Conservation (phyloP, 2,888 invertebrate species). For the Busseola fusca region DNA sequence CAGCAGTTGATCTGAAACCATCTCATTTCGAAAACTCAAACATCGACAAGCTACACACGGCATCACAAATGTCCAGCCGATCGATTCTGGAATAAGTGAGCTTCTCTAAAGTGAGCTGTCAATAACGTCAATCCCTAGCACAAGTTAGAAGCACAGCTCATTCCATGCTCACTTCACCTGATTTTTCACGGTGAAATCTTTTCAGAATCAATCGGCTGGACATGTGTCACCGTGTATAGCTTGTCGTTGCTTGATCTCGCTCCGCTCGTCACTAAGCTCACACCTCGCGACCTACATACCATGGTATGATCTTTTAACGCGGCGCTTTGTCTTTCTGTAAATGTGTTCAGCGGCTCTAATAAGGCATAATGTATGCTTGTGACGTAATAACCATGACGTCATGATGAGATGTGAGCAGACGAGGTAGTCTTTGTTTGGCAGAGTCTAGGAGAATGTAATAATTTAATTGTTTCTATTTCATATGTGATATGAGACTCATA, state of each 20-base stretch:
- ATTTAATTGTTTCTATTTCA: neutral
- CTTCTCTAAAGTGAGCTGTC: no score
- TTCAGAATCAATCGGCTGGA: no score
- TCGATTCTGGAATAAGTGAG: no score
- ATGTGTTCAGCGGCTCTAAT: constrained; percentile 70
- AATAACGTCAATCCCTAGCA: no score
- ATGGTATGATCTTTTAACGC: constrained; percentile 80
- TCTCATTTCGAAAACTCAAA: no score
- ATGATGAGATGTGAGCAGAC: constrained; percentile 19
- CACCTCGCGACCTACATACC: constrained; percentile 69
- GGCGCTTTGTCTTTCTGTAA: constrained; percentile 73
- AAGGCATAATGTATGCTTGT: constrained; percentile 69
- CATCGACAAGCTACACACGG: no score
- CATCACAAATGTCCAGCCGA: no score
- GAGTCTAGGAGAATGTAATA: neutral
- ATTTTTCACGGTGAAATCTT: no score
- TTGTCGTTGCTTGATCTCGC: constrained; percentile 23
- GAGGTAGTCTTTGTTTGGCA: constrained; percentile 3
- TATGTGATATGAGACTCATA: no score
- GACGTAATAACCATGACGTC: constrained; percentile 57
- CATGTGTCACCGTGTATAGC: neutral
- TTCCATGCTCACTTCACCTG: no score
- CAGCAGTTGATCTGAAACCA: no score
- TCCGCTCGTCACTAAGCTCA: constrained; percentile 42
- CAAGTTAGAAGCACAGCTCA: no score